Base-by-base conservation (phyloP, 2,797 vertebrate genomes). In the Anguilla pacifica region DNA sequence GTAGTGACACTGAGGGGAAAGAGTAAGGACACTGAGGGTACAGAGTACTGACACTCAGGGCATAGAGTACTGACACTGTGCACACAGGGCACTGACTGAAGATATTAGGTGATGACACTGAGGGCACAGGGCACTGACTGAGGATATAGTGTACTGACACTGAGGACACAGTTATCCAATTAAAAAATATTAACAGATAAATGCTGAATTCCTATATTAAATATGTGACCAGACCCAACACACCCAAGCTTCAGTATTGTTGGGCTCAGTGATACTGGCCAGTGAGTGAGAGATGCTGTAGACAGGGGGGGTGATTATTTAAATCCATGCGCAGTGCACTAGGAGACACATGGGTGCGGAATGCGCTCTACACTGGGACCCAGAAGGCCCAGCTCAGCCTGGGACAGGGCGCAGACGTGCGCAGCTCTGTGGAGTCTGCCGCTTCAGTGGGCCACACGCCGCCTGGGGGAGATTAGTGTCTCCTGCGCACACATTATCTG, bases 361-460 rank as follows among this genome's bases (percentile, higher is more conserved):
- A 43, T 28, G 49, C 6, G 13, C 3, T 83, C n/a, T 55, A 39
- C 72, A 77, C 72, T 3, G n/a, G 31, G 13, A 25, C 39, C 77
- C 77, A 31, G 11, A 77, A 35, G 74, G 39, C 5, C 74, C 35
- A 51, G 19, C 46, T 51, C 79, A 51, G 19, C 17, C 9, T 4
- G 35, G 79, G 28, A 49, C 25, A n/a, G 22, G n/a, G 79, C 79
- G 6, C 22, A 51, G 79, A 82, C 43, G 1, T n/a, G 46, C 0
- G 6, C 82, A 84, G n/a, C 0, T 19, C 82, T 31, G 46, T 51
- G n/a, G 51, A 84, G n/a, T 57, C 51, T 22, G 83, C n/a, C 28
- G 13, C 53, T 59, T 59, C 83, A 31, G 53, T 35, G 53, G 83
- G 83, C 28, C 83, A 84, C 83, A 84, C 22, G 51, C 83, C 22